Conservation (phyloP, 2,113 vertebrate species). For the Catharus fuscescens region DNA sequence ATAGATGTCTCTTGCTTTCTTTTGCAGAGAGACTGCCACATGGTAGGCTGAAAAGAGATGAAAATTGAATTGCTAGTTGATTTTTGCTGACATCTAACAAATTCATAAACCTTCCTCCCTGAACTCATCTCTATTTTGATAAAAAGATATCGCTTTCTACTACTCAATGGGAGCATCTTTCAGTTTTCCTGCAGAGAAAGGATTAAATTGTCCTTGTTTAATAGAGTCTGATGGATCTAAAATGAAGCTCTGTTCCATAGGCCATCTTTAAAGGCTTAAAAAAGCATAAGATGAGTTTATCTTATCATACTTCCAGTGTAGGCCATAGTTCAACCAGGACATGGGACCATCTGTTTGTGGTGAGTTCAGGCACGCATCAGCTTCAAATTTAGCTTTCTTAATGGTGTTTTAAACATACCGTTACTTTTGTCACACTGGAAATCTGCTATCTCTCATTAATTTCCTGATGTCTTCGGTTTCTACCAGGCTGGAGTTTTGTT, state of each 20-base stretch:
- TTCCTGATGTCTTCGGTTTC: conserved; percentile 12
- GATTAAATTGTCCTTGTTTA: neutral
- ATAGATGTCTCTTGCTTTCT: conserved; percentile 6
- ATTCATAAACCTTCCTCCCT: neutral
- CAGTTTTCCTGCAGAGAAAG: neutral
- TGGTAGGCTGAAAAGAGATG: neutral
- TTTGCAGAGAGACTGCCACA: neutral
- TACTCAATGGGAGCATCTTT: neutral
- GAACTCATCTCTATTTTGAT: neutral
- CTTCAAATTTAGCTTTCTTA: neutral
- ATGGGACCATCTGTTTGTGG: neutral
- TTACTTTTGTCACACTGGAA: conserved; percentile 7
- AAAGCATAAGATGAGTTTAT: neutral
- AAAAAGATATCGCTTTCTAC: neutral
- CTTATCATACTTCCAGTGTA: neutral
- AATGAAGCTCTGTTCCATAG: neutral
- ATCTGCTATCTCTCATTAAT: neutral
- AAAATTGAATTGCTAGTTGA: conserved; percentile 7
- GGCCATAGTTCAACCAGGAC: neutral
- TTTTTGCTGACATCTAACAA: neutral
- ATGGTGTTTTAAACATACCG: neutral
- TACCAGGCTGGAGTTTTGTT: neutral
- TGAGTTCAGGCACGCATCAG: neutral
- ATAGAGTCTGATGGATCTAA: neutral
- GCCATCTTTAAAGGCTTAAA: neutral